Conservation (phyloP, 30 jellyfish, hydroid and myxozoan species). For the Hydractinia symbiolongicarpus region DNA sequence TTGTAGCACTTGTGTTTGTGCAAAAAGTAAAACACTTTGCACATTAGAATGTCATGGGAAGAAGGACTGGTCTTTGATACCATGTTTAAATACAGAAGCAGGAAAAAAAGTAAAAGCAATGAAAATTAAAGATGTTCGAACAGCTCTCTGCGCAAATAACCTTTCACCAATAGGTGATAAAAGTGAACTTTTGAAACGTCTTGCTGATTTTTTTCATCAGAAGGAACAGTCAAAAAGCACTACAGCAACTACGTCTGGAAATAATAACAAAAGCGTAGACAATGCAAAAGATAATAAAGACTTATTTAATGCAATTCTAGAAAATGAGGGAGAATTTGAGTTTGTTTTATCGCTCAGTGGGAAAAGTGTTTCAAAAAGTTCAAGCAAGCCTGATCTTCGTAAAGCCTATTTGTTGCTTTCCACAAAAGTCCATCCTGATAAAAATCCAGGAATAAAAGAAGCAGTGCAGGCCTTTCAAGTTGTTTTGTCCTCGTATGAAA, state of each 20-base stretch:
- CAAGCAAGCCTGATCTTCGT: constrained; percentile 33
- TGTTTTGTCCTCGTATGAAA: constrained; percentile 27
- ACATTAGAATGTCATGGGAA: constrained; percentile 37
- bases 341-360: constrained; percentile 36
- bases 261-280: background rate
- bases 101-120: constrained; percentile 38
- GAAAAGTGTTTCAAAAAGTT: background rate
- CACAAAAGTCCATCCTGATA: constrained; percentile 42
- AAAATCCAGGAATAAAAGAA: constrained; percentile 22
- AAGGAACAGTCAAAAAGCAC: background rate
- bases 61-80: constrained; percentile 20
- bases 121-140: constrained; percentile 28
- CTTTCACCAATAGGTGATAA: constrained; percentile 36
- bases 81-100: constrained; percentile 39
- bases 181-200: constrained; percentile 32
- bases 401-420: constrained; percentile 32
- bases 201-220: constrained; percentile 26
- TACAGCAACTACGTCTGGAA: background rate
- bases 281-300: background rate
- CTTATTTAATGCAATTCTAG: constrained; percentile 19
- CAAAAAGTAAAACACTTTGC: constrained; percentile 18
- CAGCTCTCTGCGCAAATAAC: constrained; percentile 32
- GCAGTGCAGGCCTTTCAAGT: constrained; percentile 44
- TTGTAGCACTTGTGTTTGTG: constrained; percentile 40
- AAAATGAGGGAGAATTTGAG: constrained; percentile 29